Conservation (phyloP, 2,888 invertebrate genomes). For the Cephalotes varians region DNA sequence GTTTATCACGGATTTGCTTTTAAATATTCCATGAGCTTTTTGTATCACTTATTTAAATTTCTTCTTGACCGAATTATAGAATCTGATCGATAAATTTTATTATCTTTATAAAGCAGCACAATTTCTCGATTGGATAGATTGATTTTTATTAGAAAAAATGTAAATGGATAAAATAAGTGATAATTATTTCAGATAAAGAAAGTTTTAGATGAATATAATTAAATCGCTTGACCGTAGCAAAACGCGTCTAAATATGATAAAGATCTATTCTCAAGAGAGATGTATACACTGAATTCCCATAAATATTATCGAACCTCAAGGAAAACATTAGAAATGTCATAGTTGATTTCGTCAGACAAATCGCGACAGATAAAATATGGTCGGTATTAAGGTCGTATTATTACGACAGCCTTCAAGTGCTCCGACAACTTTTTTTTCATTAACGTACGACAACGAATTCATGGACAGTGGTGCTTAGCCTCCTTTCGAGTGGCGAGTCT, state of each 20-base stretch:
- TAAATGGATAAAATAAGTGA: not conserved
- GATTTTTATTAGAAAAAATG: not conserved
- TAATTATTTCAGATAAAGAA: not conserved
- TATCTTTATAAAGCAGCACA: not conserved
- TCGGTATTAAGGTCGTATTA: slow-evolving; percentile 72
- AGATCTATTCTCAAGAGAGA: slow-evolving; percentile 6
- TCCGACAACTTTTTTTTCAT: slow-evolving; percentile 69
- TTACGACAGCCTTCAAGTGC: slow-evolving; percentile 65
- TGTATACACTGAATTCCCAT: slow-evolving; percentile 35
- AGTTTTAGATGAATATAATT: not conserved
- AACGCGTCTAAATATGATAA: not conserved
- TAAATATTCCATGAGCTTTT: slow-evolving; percentile 26
- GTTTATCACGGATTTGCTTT: slow-evolving; percentile 9
- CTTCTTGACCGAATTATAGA: slow-evolving; percentile 10
- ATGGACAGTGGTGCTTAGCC: slow-evolving; percentile 78
- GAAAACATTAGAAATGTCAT: slow-evolving; percentile 65
- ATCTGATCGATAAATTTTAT: not conserved
- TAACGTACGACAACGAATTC: slow-evolving; percentile 77
- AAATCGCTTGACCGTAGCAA: not conserved
- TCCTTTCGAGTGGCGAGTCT: slow-evolving; percentile 69
- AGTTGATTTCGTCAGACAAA: slow-evolving; percentile 70
- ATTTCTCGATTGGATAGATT: not conserved
- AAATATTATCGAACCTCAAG: slow-evolving; percentile 60
- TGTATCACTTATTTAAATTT: slow-evolving; percentile 27
- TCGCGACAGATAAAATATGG: slow-evolving; percentile 62